Base-by-base conservation (phyloP, 2,888 invertebrate genomes). In the Mimachlamys varia region DNA sequence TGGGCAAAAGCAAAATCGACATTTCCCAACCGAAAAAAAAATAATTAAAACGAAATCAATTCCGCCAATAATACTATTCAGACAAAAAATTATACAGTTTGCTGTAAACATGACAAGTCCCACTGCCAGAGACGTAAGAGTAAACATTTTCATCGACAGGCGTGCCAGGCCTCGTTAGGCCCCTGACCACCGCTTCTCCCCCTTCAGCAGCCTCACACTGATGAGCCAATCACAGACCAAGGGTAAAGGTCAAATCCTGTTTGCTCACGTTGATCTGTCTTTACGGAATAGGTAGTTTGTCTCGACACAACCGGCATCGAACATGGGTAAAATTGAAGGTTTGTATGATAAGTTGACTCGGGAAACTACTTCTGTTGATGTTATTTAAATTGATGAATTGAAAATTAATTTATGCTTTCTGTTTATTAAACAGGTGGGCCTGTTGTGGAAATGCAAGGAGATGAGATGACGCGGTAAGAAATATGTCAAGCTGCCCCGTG, bases 381-480 rank as follows among this genome's bases (percentile, higher is more conserved):
- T 1, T 27, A 12, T 22, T 44, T 0, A 27, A 33, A 44, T 38
- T 76, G 89, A 27, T 38, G 19, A 62, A 76, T 44, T 76, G 50
- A 55, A 22, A 87, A 37, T 37, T 62, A n/a, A 76, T 50, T n/a
- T 44, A 10, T 88, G 33, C 89, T 88, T 90, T 87, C 91, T 91
- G 91, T 92, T 49, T 92, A 33, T 89, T 88, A 94, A 93, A 90
- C 93, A 97, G 97, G 96, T 53, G 96, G 97, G 62, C 93, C 96
- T 33, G 96, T 97, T 91, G 97, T 97, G 55, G 97, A 97, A 95
- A 76, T 76, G 95, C 96, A 97, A 91, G 97, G 97, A 91, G 97
- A 97, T 95, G 97, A 97, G 95, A 97, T 97, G 97, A 97, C 97
- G 88, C 95, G 97, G 97, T 97, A 94, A 93, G 94, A 90, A 44